phyloP scores from a whole-genome alignment of 1,140 invertebrate genomes.

The Maconellicoccus hirsutus region DNA sequence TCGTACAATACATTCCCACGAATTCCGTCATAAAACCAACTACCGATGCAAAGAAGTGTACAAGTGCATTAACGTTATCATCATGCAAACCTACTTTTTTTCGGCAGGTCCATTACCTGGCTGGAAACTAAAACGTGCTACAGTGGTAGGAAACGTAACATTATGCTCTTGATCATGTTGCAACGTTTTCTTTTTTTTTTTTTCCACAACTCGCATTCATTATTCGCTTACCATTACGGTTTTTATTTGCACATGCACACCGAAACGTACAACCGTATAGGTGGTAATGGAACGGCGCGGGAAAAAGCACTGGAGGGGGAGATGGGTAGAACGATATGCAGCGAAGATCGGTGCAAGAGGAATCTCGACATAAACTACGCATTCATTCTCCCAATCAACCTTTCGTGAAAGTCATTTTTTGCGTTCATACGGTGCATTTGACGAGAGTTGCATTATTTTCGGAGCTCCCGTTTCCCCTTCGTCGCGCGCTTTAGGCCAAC shows the following conservation, averaged over 20 bases:
- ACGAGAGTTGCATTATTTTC: background rate
- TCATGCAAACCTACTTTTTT: constrained; percentile 7
- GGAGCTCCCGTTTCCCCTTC: background rate
- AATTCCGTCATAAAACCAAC: background rate
- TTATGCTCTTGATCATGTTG: constrained; percentile 3
- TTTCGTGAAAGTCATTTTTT: background rate
- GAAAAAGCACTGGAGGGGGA: background rate
- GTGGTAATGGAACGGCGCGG: too few relatives aligned
- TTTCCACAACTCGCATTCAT: background rate
- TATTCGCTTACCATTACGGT: background rate
- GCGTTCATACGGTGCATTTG: background rate
- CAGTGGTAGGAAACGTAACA: background rate
- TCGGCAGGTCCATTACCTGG: background rate
- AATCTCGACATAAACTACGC: background rate
- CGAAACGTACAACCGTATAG: too few relatives aligned
- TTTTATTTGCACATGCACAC: constrained; percentile 3
- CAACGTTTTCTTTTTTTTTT: constrained; percentile 9
- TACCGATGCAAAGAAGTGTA: constrained; percentile 7
- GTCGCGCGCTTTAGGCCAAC: background rate
- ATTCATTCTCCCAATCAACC: background rate
- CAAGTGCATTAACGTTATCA: background rate
- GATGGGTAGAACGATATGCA: background rate
- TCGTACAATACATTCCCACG: background rate
- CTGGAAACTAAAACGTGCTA: background rate
- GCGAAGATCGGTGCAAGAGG: background rate